Conservation (phyloP, 2,113 vertebrate genomes). For the Malurus cyaneus region DNA sequence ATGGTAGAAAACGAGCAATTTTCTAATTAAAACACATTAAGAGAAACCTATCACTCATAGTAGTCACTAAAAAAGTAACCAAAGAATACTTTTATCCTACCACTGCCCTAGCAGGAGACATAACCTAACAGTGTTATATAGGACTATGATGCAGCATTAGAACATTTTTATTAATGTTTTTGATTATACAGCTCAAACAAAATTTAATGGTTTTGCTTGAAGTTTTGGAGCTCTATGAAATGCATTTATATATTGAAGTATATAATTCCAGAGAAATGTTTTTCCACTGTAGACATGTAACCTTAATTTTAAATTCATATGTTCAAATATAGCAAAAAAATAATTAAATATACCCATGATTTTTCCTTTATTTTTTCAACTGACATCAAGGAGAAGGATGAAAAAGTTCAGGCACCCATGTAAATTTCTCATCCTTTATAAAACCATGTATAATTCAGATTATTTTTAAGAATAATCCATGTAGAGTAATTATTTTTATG, state of each 20-base stretch:
- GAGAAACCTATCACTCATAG: background rate
- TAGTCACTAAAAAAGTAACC: background rate
- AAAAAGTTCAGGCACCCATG: background rate
- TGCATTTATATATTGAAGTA: background rate
- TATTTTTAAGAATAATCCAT: background rate
- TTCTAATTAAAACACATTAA: background rate
- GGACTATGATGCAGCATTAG: background rate
- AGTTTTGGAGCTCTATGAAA: background rate
- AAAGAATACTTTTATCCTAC: background rate
- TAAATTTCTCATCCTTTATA: background rate
- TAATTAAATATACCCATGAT: background rate
- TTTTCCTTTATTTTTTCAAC: background rate
- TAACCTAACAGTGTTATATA: background rate
- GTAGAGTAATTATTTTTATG: background rate
- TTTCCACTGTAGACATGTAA: background rate
- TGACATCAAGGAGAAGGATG: background rate
- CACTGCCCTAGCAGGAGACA: background rate
- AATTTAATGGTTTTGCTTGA: background rate
- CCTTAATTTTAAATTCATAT: background rate
- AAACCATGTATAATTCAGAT: background rate
- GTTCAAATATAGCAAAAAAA: background rate
- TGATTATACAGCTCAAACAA: background rate
- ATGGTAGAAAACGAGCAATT: background rate
- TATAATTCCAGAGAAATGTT: background rate
- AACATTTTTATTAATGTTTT: background rate